Percentiles rank a stretch among this genome's conserved stretches.
These are phyloP conservation scores for Hephaestus fuliginosus DNA, from an alignment of 2,797 vertebrate genomes.

Conservation along the genomic window DNA sequence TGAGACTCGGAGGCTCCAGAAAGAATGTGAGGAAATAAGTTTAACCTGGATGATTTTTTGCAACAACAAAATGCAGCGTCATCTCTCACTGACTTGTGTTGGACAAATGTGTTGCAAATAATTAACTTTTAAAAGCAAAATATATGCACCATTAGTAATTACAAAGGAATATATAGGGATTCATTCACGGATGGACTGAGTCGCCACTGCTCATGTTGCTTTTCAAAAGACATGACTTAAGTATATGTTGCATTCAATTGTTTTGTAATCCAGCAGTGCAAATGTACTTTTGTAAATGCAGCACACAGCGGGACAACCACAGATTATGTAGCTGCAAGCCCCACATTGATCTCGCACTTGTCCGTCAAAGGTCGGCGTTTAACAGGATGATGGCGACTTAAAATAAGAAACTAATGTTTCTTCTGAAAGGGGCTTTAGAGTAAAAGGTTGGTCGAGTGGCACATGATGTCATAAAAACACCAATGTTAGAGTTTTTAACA, in stretches of 20 bases:
- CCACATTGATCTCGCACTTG: not conserved
- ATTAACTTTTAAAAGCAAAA: not conserved
- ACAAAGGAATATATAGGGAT: not conserved
- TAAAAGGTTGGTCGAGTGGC: not conserved
- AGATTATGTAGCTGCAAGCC: not conserved
- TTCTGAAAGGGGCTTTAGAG: not conserved
- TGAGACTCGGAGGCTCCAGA: not conserved
- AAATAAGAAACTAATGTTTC: not conserved
- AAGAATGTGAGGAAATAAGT: not conserved
- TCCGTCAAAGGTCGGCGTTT: no score
- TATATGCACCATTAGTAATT: not conserved
- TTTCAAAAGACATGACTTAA: constrained; percentile 2
- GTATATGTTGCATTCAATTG: not conserved
- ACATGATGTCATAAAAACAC: not conserved
- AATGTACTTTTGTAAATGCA: constrained; percentile 1
- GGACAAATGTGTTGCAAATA: not conserved
- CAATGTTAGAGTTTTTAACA: not conserved
- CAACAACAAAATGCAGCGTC: not conserved
- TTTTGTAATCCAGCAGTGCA: not conserved
- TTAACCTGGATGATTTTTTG: not conserved
- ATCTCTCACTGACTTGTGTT: not conserved
- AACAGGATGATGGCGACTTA: not conserved
- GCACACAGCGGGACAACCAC: not conserved
- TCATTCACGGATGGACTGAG: not conserved
- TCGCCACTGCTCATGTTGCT: not conserved